These are phyloP conservation scores for Leptopilina myrica DNA, from an alignment of 2,888 invertebrate species.

Conservation along the genomic window DNA sequence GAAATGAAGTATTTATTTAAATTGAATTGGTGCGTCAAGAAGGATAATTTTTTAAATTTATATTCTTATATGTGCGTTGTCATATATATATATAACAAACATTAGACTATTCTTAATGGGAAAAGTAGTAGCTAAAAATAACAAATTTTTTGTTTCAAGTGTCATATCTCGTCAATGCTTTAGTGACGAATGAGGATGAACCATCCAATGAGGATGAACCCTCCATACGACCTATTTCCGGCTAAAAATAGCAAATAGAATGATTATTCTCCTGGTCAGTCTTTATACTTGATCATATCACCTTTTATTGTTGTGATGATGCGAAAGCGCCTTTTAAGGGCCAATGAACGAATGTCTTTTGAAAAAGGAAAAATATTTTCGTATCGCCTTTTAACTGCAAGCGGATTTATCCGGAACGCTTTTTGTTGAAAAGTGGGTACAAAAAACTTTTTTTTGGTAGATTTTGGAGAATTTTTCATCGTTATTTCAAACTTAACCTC, in stretches of 20 bases:
- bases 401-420: conserved; percentile 5
- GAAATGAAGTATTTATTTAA: background rate
- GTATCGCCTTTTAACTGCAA: background rate
- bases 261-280: conserved; percentile 62
- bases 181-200: conserved; percentile 58
- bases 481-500: no score
- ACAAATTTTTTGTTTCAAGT: conserved; percentile 40
- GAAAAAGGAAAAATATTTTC: background rate
- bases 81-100: background rate
- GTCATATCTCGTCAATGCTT: conserved; percentile 48
- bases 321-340: conserved; percentile 58
- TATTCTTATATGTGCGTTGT: no score
- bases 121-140: conserved; percentile 49
- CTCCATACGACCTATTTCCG: conserved; percentile 71
- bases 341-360: conserved; percentile 42
- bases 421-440: background rate
- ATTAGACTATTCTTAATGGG: conserved; percentile 4
- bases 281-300: conserved; percentile 53
- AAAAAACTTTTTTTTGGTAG: no score
- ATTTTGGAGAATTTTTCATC: no score
- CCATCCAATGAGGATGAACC: conserved; percentile 64
- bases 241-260: conserved; percentile 75
- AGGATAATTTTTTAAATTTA: background rate
- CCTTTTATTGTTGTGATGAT: conserved; percentile 52
- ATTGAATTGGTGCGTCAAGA: background rate